A percentile compares a stretch with the other conserved stretches of the same genome.
phyloP scores from a whole-genome alignment of 2,888 invertebrate genomes.

The Proisotoma minuta region DNA sequence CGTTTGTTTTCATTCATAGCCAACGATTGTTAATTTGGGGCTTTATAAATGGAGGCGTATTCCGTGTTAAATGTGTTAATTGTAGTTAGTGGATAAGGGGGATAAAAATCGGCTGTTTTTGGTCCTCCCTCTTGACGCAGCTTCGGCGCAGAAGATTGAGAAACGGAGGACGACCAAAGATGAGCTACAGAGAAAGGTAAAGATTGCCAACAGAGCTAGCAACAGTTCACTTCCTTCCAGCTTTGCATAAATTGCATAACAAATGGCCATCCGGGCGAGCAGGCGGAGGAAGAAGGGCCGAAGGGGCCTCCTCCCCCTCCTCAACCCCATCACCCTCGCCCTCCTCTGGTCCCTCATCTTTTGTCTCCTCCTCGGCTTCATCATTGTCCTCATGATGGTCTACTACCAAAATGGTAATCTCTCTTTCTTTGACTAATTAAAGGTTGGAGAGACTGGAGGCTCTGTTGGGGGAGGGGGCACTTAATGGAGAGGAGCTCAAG shows the following conservation, averaged over 20 bases:
- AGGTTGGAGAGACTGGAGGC: constrained; percentile 79
- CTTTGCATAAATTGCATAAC: no score
- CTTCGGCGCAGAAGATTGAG: background rate
- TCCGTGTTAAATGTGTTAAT: no score
- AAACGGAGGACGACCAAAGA: no score
- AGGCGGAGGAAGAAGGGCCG: no score
- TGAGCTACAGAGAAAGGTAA: background rate
- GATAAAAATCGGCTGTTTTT: background rate
- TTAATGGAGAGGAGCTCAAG: constrained; percentile 57
- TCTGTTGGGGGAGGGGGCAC: constrained; percentile 63
- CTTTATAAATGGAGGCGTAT: no score
- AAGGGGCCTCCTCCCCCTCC: background rate
- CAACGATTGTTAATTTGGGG: no score
- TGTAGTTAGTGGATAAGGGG: no score
- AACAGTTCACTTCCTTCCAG: no score
- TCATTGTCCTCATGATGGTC: no score
- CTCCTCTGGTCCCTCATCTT: constrained; percentile 10
- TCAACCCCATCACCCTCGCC: constrained; percentile 6
- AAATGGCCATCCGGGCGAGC: no score
- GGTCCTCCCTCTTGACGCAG: background rate
- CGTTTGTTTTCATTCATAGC: no score
- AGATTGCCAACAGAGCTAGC: no score
- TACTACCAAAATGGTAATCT: constrained; percentile 10
- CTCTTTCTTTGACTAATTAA: constrained; percentile 20
- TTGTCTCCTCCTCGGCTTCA: constrained; percentile 15